Conservation (phyloP, 2,797 vertebrate genomes). For the Macrochelys suwanniensis region DNA sequence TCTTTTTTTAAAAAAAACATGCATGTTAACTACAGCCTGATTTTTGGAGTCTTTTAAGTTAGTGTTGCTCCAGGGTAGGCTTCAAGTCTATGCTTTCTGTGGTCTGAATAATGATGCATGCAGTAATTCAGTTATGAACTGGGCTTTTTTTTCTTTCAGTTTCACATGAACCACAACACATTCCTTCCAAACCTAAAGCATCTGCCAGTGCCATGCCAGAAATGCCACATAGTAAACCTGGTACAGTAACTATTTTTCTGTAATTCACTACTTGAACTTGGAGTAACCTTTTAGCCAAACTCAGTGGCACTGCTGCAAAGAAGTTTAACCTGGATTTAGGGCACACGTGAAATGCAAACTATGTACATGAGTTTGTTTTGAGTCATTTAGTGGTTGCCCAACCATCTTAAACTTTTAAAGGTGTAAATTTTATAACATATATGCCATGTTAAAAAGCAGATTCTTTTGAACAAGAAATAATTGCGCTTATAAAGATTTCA, state of each 20-base stretch:
- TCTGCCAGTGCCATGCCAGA: neutral
- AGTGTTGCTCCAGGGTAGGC: neutral
- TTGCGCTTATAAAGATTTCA: neutral
- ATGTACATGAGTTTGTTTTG: neutral
- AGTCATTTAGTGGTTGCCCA: neutral
- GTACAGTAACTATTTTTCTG: slow-evolving; percentile 18
- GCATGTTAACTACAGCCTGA: neutral
- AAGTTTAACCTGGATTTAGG: neutral
- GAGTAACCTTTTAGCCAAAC: neutral
- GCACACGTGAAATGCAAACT: neutral
- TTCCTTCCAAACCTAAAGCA: slow-evolving; percentile 11
- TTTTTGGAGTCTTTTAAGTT: neutral
- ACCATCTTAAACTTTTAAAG: neutral
- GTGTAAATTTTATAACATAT: neutral
- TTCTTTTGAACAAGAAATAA: neutral
- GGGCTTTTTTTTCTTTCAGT: slow-evolving; percentile 40
- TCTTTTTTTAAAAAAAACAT: neutral
- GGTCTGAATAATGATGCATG: neutral
- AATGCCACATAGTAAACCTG: slow-evolving; percentile 9
- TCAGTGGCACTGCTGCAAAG: neutral
- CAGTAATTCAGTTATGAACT: neutral
- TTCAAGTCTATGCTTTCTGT: neutral
- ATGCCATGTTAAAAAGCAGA: neutral
- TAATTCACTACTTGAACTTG: neutral
- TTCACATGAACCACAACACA: neutral